Conservation (phyloP, 2,888 invertebrate species). For the Pteria penguin region DNA sequence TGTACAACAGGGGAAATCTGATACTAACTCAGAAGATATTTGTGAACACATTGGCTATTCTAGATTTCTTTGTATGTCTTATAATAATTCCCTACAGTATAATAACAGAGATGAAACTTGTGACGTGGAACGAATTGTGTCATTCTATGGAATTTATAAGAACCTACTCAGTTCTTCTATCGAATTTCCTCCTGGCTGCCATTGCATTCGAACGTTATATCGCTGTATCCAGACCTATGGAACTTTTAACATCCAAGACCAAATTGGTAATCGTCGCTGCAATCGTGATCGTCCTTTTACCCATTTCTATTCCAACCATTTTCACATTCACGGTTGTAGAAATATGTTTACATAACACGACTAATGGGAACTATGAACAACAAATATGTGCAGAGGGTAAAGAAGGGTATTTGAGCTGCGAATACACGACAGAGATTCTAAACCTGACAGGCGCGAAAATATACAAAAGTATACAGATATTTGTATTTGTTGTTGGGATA, state of each 20-base stretch:
- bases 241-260: neutral
- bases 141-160: conserved; percentile 11
- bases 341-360: neutral
- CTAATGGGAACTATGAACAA: neutral
- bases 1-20: neutral
- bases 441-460: neutral
- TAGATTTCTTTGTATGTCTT: conserved; percentile 3
- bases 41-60: conserved; percentile 4
- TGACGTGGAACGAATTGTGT: neutral
- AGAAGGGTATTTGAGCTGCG: neutral
- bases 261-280: neutral
- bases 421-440: neutral
- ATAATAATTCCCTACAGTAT: neutral
- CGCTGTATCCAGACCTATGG: neutral
- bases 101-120: neutral
- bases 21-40: neutral
- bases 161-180: neutral
- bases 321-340: neutral
- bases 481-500: neutral
- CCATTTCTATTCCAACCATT: neutral
- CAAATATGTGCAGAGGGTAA: neutral
- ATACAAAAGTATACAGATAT: neutral
- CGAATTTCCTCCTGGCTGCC: neutral
- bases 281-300: neutral
- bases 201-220: conserved; percentile 8